phyloP scores from a whole-genome alignment of 2,888 invertebrate species.

The Erebia palarica region DNA sequence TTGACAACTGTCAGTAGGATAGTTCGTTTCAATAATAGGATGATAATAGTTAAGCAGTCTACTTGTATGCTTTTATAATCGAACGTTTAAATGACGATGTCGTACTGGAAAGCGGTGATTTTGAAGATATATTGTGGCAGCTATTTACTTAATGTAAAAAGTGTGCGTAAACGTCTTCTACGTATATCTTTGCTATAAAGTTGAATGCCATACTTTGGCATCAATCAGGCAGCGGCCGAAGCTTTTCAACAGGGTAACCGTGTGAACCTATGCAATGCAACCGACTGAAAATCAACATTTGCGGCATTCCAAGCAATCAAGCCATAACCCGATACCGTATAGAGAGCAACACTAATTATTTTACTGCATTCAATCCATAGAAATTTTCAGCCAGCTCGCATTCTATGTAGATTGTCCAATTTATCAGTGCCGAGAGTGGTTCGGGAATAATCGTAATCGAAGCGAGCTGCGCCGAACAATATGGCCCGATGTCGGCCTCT shows the following conservation, averaged over 20 bases:
- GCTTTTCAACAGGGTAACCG: neutral
- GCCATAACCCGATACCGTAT: constrained; percentile 7
- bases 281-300: constrained; percentile 8
- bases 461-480: constrained; percentile 80
- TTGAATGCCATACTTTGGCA: neutral
- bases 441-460: constrained; percentile 81
- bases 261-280: constrained; percentile 2
- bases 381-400: constrained; percentile 18
- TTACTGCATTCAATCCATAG: constrained; percentile 16
- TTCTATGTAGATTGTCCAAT: constrained; percentile 69
- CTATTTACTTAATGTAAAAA: neutral
- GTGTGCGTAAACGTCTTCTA: neutral
- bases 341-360: constrained; percentile 5
- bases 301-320: constrained; percentile 16
- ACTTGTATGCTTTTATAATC: neutral
- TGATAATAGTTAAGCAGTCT: neutral
- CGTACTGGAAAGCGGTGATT: too few relatives aligned
- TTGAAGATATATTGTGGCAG: neutral
- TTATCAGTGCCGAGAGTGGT: constrained; percentile 78
- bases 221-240: neutral
- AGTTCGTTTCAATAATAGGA: neutral
- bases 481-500: constrained; percentile 80
- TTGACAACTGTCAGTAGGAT: neutral
- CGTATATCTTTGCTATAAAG: constrained; percentile 4
- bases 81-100: constrained; percentile 1